Conservation (phyloP, 92 coral and sea anemone genomes). For the Metridium senile region DNA sequence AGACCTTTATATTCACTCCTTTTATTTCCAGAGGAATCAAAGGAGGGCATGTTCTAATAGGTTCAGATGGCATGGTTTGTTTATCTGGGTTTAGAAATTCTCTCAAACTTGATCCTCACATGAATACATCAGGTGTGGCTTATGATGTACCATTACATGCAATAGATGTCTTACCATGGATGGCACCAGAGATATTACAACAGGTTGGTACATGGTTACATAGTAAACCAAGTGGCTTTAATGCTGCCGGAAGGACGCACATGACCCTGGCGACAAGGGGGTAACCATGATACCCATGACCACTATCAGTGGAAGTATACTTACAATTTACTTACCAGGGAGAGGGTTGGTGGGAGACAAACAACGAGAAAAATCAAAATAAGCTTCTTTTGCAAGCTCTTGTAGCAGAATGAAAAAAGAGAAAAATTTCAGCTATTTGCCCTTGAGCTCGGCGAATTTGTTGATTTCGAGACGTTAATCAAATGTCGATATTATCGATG, state of each 20-base stretch:
- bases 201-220: slow-evolving; percentile 55
- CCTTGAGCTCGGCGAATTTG: no score
- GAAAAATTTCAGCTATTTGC: no score
- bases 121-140: slow-evolving; percentile 62
- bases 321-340: no score
- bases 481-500: no score
- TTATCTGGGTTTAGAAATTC: slow-evolving; percentile 87
- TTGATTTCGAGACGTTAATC: no score
- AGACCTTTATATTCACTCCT: not conserved
- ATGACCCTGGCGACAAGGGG: not conserved
- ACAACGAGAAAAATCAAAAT: no score
- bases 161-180: slow-evolving; percentile 85
- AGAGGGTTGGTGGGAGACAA: no score
- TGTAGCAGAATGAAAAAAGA: no score
- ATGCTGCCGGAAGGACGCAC: not conserved
- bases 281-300: no score
- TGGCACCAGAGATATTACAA: slow-evolving; percentile 95
- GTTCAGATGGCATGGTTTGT: slow-evolving; percentile 72
- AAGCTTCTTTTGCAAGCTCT: no score
- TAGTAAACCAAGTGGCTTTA: not conserved
- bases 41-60: slow-evolving; percentile 89
- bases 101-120: slow-evolving; percentile 65
- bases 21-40: slow-evolving; percentile 69
- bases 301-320: no score
- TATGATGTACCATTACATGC: slow-evolving; percentile 90